Percentiles rank a stretch among this genome's conserved stretches.
Evolutionary conservation across 2,888 invertebrate genomes (phyloP).

Genomic region (Synergus umbraculus): DNA sequence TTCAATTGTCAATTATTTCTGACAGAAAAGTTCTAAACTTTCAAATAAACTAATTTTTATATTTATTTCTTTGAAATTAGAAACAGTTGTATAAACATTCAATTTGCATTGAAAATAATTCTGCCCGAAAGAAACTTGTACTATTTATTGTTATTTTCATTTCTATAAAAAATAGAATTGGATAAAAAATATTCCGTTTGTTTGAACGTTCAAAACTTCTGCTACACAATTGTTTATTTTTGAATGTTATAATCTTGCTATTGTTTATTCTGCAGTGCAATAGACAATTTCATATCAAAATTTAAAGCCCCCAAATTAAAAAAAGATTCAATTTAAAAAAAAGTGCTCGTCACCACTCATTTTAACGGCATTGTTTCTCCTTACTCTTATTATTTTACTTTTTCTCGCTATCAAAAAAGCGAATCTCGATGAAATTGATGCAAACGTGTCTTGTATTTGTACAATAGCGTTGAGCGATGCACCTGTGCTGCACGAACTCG

Average conservation of each 20-base stretch:
- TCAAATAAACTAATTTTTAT: too few relatives aligned
- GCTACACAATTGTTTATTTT: background rate
- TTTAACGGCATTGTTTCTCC: background rate
- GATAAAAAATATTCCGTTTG: too few relatives aligned
- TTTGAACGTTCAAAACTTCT: too few relatives aligned
- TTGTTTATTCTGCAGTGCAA: background rate
- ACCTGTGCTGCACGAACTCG: conserved; percentile 38
- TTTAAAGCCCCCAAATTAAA: background rate
- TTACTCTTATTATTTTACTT: background rate
- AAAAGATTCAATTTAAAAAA: background rate
- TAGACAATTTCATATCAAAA: background rate
- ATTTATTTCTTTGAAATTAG: too few relatives aligned
- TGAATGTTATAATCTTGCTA: background rate
- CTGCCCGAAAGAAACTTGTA: too few relatives aligned
- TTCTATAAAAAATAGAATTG: too few relatives aligned
- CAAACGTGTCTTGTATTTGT: background rate
- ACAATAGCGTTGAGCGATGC: conserved; percentile 3
- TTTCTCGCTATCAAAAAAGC: background rate
- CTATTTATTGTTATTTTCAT: too few relatives aligned
- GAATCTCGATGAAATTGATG: background rate
- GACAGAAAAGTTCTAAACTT: too few relatives aligned
- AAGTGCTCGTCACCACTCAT: background rate
- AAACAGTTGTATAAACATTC: too few relatives aligned
- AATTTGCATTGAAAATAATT: too few relatives aligned
- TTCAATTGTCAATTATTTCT: too few relatives aligned